Conservation (phyloP, 1,140 invertebrate species). For the Uloborus diversus region DNA sequence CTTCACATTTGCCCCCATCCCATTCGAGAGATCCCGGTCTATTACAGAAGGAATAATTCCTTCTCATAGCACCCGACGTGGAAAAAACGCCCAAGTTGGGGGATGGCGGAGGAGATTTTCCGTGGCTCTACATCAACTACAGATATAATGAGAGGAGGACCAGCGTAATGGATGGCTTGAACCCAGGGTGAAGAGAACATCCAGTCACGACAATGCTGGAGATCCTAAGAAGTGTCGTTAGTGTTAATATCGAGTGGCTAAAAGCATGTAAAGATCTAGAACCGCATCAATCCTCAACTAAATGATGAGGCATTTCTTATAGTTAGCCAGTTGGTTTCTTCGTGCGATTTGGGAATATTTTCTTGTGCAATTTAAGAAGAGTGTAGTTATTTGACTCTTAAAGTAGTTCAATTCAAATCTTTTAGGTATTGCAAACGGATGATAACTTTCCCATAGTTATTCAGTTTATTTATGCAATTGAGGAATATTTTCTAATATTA, state of each 20-base stretch:
- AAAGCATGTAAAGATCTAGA: too few species aligned
- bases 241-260: constrained; percentile 7
- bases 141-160: constrained; percentile 24
- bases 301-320: too few species aligned
- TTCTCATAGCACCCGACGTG: not conserved
- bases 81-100: not conserved
- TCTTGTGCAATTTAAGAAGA: too few species aligned
- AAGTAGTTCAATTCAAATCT: too few species aligned
- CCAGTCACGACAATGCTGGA: constrained; percentile 11
- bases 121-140: constrained; percentile 1
- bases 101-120: not conserved
- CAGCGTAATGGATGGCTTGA: constrained; percentile 18
- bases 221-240: constrained; percentile 5
- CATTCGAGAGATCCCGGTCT: not conserved
- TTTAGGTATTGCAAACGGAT: too few species aligned
- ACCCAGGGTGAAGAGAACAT: not conserved
- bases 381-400: too few species aligned
- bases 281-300: too few species aligned
- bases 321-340: too few species aligned
- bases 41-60: not conserved
- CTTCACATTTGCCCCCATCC: not conserved
- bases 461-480: too few species aligned
- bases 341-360: too few species aligned
- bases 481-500: too few species aligned
- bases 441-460: too few species aligned